Percentiles rank a stretch among this genome's conserved stretches.
phyloP scores from a whole-genome alignment of 2,797 vertebrate species.

The Yasuhikotakia modesta region DNA sequence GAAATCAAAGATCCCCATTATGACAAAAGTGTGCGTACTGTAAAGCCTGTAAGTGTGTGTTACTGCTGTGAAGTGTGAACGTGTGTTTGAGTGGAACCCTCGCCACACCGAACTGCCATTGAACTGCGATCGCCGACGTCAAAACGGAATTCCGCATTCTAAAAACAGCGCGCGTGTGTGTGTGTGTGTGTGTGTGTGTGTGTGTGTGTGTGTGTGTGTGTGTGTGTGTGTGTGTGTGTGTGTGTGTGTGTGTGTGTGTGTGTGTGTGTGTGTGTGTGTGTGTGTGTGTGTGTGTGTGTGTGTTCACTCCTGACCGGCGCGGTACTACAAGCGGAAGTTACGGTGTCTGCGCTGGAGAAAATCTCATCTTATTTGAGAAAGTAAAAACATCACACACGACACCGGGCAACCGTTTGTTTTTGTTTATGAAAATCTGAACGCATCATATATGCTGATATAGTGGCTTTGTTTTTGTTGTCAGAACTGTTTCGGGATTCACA shows the following conservation, averaged over 20 bases:
- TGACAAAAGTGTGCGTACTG: too few species aligned
- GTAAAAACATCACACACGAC: slow-evolving; percentile 28
- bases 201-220: slow-evolving; percentile 1
- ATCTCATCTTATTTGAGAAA: slow-evolving; percentile 27
- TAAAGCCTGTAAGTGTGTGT: background rate
- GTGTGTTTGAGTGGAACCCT: background rate
- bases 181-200: slow-evolving; percentile 7
- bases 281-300: too few species aligned
- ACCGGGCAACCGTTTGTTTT: background rate
- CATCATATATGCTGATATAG: background rate
- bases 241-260: too few species aligned
- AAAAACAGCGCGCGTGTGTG: slow-evolving; percentile 30
- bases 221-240: slow-evolving; percentile 3
- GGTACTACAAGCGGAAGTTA: slow-evolving; percentile 53
- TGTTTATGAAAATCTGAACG: background rate
- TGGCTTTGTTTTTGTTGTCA: background rate
- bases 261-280: too few species aligned
- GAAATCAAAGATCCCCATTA: too few species aligned
- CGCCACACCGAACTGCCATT: background rate
- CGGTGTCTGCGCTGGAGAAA: slow-evolving; percentile 29
- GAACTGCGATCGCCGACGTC: slow-evolving; percentile 16
- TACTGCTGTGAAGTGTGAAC: background rate
- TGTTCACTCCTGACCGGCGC: slow-evolving; percentile 10
- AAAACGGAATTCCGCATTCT: slow-evolving; percentile 54
- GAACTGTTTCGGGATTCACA: background rate